Base-by-base conservation (phyloP, 1,140 invertebrate species). In the Aphidius ervi region DNA sequence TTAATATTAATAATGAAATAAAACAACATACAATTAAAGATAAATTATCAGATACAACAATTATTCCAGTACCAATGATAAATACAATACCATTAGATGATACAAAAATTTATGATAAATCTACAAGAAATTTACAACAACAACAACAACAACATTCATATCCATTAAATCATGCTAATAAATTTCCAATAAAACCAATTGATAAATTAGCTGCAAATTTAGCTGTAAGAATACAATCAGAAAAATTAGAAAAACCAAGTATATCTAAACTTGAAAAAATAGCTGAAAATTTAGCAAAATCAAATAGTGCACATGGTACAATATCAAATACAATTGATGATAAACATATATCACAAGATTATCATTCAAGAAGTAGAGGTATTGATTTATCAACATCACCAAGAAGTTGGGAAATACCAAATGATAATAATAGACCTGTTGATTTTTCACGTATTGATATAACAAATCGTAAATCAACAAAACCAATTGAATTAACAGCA, bases 371-470 rank as follows among this genome's bases (percentile, higher is more conserved):
- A 37, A 5, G 10, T 31, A 63, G 70, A 47, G 74, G 78, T 5
- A 77, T 80, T 56, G 76, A 79, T 60, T 52, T 80, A 3, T 77
- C 78, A 1, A 71, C 74, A 1, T 70, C 72, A 0, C 67, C 72
- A 0, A 66, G 76, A 20, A 65, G 69, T 2, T 78, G 75, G 70
- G 78, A 78, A 59, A 69, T 23, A 16, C 43, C 62, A 0, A 76
- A 65, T 39, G 74, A 76, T 5, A 67, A 69, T 48, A 65, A 59
- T 6, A 68, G 65, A 20, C 75, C 76, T 1, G 67, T 78, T 9
- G 76, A 79, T 63, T 79, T 77, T 47, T 79, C 76, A 0, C 76
- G 78, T 9, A 77, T 79, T 7, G 77, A 80, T 68, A 64, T 80
- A 47, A 79, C 76, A 62, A 80, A 73, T 75, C 75, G 74, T 20